Conservation (phyloP, 2,113 vertebrate genomes). For the Epinephelus lanceolatus region DNA sequence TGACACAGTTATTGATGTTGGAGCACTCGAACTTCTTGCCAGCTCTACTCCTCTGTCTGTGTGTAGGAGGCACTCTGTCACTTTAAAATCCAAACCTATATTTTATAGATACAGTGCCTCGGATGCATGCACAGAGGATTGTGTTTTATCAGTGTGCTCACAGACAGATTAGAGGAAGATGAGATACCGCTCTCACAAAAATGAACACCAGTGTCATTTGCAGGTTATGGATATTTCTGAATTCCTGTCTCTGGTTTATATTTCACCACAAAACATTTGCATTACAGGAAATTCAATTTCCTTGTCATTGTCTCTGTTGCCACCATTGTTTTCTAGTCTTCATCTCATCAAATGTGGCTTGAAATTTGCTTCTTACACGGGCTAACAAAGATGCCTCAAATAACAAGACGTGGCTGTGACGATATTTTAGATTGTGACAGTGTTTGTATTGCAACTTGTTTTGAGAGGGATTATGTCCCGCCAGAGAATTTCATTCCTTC, state of each 20-base stretch:
- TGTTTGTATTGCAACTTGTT: constrained; percentile 59
- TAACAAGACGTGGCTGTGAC: constrained; percentile 33
- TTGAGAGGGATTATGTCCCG: constrained; percentile 59
- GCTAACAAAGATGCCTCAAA: constrained; percentile 40
- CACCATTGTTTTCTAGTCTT: background rate
- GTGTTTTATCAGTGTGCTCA: background rate
- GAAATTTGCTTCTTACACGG: background rate
- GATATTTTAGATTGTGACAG: constrained; percentile 42
- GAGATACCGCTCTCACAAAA: background rate
- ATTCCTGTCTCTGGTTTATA: background rate
- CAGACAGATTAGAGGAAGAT: background rate
- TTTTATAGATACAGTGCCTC: constrained; percentile 17
- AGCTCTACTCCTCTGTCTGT: constrained; percentile 7
- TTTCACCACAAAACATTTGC: background rate
- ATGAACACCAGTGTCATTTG: background rate
- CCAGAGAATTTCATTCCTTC: constrained; percentile 50
- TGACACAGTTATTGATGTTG: constrained; percentile 64
- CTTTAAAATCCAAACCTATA: constrained; percentile 24
- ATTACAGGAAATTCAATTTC: background rate
- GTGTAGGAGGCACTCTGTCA: constrained; percentile 20
- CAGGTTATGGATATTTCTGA: background rate
- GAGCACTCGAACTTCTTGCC: constrained; percentile 41
- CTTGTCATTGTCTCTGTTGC: background rate
- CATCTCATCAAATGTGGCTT: constrained; percentile 20
- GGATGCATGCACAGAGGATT: background rate